These are phyloP conservation scores for Orgyia antiqua DNA, from an alignment of 2,888 invertebrate genomes.

Conservation along the genomic window DNA sequence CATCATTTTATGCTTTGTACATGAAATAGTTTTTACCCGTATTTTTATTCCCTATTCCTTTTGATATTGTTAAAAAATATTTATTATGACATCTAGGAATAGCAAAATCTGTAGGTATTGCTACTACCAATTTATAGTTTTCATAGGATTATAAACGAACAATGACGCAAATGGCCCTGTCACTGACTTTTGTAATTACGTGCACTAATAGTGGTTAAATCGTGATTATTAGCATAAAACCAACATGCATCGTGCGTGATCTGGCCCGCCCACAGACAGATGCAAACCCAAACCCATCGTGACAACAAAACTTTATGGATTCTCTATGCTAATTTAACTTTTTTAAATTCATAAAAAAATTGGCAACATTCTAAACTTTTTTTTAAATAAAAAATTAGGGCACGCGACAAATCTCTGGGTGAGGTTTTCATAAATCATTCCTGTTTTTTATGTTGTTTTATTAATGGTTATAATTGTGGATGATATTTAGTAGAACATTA, in stretches of 20 bases:
- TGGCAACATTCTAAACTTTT: constrained; percentile 40
- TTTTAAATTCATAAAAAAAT: constrained; percentile 40
- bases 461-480: constrained; percentile 20
- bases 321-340: constrained; percentile 56
- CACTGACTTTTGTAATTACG: constrained; percentile 33
- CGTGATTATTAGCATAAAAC: constrained; percentile 59
- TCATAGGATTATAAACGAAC: no score
- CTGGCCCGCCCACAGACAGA: constrained; percentile 58
- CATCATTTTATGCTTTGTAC: no score
- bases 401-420: constrained; percentile 51
- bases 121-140: no score
- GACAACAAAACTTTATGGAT: constrained; percentile 34
- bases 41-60: no score
- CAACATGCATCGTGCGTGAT: constrained; percentile 38
- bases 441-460: constrained; percentile 20
- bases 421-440: constrained; percentile 26
- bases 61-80: no score
- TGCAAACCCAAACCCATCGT: constrained; percentile 36
- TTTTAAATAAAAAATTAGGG: constrained; percentile 45
- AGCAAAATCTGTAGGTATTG: no score
- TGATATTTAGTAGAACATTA: constrained; percentile 15
- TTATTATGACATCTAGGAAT: no score
- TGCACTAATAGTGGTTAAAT: constrained; percentile 39
- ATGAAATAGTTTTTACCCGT: no score
- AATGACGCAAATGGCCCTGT: constrained; percentile 6